Base-by-base conservation (phyloP, 1,140 invertebrate genomes). In the Drosophila subpulchrella region DNA sequence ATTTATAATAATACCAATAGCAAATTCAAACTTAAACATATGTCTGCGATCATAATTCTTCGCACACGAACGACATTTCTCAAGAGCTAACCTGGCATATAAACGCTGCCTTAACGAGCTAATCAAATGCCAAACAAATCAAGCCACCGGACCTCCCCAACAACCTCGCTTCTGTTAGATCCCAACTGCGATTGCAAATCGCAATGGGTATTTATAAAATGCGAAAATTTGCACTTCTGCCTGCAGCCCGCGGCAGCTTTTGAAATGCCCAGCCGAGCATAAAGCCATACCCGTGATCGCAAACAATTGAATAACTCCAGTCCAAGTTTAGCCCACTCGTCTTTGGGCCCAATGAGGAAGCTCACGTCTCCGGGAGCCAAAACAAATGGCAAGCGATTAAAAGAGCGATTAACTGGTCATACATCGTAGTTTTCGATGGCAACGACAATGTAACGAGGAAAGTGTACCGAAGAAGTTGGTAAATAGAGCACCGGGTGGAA, bases 101-200 rank as follows among this genome's bases (percentile, higher is more conserved):
- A 76, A 81, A 81, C 75, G 63, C 39, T 42, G 74, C 41, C 66
- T 81, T 75, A 78, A 78, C 77, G 44, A 72, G 65, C 75, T 65
- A 75, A 88, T 88, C 73, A 86, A 85, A 82, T 86, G 83, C 74
- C 82, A 78, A 78, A 71, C 50, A 72, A 67, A 59, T 75, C 72
- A 42, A 66, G 74, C 48, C 54, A 63, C 63, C 46, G 30, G 60
- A 36, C 30, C 30, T 54, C 42, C 83, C 79, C 80, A 65, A 34
- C 70, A 53, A 24, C 68, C 76, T 61, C 57, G 56, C 57, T 73
- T 55, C 57, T 61, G 36, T 13, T 47, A 46, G 50, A 62, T 44
- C 30, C 55, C 48, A 59, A 13, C 39, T 36, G 65, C 38, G 65
- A 70, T 78, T 57, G 39, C 47, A 38, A 50, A 68, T 46, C 51